Percentiles rank a stretch among this genome's conserved stretches.
Conservation (phyloP, 2,888 invertebrate species). For the Resseliella maxima region DNA sequence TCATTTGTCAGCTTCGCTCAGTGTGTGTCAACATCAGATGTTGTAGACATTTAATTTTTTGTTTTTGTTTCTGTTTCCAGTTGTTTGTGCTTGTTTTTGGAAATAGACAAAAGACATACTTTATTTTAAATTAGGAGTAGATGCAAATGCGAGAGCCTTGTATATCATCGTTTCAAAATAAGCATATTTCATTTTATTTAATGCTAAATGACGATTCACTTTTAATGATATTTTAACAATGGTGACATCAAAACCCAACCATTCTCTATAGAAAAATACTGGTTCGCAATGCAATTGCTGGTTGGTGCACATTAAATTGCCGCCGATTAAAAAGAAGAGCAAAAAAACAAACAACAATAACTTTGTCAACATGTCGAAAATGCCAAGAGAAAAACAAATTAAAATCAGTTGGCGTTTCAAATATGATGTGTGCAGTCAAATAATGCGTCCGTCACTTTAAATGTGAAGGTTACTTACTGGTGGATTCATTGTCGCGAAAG, state of each 20-base stretch:
- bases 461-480: constrained; percentile 17
- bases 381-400: neutral
- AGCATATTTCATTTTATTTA: no score
- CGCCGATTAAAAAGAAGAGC: neutral
- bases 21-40: neutral
- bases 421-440: neutral
- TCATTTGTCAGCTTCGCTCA: no score
- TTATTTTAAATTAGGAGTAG: no score
- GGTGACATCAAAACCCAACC: no score
- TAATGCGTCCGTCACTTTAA: neutral
- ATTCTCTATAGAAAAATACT: neutral
- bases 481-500: constrained; percentile 6
- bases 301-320: neutral
- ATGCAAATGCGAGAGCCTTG: no score
- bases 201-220: no score
- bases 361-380: neutral
- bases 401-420: neutral
- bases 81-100: no score
- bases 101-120: no score
- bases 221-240: no score
- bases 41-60: neutral
- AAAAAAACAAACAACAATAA: neutral
- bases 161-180: no score
- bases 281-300: neutral
- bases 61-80: no score